Conservation (phyloP, 1,140 invertebrate genomes). For the Maconellicoccus hirsutus region DNA sequence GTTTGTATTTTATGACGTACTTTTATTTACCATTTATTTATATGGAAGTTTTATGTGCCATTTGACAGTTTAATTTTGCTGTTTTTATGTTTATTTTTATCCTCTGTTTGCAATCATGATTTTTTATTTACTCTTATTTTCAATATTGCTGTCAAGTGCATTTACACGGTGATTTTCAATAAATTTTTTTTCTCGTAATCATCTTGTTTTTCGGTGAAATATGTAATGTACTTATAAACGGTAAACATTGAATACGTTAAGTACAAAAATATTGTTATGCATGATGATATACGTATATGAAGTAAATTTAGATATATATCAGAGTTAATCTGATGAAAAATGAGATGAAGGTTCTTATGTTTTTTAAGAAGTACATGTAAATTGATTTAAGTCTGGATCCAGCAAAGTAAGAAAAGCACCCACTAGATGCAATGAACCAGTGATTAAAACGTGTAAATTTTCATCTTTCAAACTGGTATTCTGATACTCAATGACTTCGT, state of each 20-base stretch:
- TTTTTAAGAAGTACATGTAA: too few species aligned
- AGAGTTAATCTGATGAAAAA: too few species aligned
- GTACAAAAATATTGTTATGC: too few species aligned
- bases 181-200: too few species aligned
- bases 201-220: too few species aligned
- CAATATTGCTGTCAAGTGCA: not conserved
- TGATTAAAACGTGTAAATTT: slow-evolving; percentile 1
- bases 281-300: too few species aligned
- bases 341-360: too few species aligned
- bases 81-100: not conserved
- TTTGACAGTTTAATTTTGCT: not conserved
- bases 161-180: too few species aligned
- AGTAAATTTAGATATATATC: too few species aligned
- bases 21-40: not conserved
- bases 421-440: slow-evolving; percentile 1
- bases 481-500: not conserved
- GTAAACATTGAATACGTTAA: too few species aligned
- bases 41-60: not conserved
- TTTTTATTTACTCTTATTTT: not conserved
- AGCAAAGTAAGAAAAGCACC: not conserved
- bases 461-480: not conserved
- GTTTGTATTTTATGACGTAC: not conserved
- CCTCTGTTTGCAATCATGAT: not conserved
- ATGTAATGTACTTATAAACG: too few species aligned
- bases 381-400: not conserved